Evolutionary conservation across 2,113 vertebrate genomes (phyloP), one percentile per base, ranked within the genome.

Genomic region (Lycocorax pyrrhopterus): DNA sequence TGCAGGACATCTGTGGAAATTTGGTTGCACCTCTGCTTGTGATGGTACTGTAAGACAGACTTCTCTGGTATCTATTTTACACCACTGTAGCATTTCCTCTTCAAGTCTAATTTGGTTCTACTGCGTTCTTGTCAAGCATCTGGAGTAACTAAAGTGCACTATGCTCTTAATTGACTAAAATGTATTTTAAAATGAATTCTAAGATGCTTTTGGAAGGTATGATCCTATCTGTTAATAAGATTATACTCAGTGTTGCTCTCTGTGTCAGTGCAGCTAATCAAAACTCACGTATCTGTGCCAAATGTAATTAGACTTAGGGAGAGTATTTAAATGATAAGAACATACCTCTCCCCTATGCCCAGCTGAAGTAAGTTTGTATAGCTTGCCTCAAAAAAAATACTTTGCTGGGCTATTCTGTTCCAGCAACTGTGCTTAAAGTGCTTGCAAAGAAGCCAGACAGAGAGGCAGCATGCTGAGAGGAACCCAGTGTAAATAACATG

Each of bases 21-120:
- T 13, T 87, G 23, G 18, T 87, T 59, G 8, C 12, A 41, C 5
- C 16, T 84, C 8, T 88, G 46, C 32, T 80, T 86, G 13, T 44
- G 32, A 33, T 62, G 5, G 4, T 83, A 10, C 12, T 81, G 4
- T 68, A 29, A 33, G 30, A 60, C 5, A 39, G 33, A 33, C 12
- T 39, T 75, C 7, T 44, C 11, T 12, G 7, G 4, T 12, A 5
- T 29, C 22, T 52, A 0, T 7, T 5, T 5, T 35, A 23, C 23
- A 33, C 4, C 17, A 5, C 8, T 86, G 23, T 35, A 27, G 23
- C 2, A 1, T 85, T 33, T 87, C 16, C 8, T 51, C 15, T 53
- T 56, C 16, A 51, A 51, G 5, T 53, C 32, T 49, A 4, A 16
- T 35, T 53, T 83, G 21, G 8, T 62, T 87, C 27, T 49, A 0